Conservation (phyloP, 2,113 vertebrate genomes). For the Bubo blakistoni region DNA sequence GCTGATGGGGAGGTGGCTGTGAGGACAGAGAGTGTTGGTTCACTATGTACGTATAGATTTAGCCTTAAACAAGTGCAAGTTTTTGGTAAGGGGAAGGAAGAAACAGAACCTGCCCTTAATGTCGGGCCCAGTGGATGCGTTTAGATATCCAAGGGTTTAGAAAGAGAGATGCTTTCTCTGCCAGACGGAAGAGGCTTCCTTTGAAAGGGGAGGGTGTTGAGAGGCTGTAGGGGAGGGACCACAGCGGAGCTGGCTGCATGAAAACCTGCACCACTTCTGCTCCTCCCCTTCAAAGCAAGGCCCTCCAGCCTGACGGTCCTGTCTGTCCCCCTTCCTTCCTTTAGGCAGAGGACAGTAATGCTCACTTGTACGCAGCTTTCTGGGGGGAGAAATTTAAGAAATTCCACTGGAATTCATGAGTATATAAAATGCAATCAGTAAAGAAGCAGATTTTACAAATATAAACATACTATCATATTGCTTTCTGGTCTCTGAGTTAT, state of each 20-base stretch:
- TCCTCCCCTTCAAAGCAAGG: not conserved
- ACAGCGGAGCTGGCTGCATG: not conserved
- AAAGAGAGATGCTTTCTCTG: not conserved
- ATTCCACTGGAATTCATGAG: not conserved
- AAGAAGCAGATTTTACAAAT: not conserved
- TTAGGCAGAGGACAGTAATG: not conserved
- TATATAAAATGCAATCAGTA: not conserved
- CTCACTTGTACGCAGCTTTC: not conserved
- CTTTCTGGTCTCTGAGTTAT: not conserved
- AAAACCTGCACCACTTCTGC: not conserved
- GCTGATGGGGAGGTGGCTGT: not conserved
- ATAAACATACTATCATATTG: not conserved
- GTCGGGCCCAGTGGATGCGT: not conserved
- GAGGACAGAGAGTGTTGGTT: not conserved
- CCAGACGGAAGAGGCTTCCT: not conserved
- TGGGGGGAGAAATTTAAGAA: not conserved
- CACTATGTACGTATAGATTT: rapidly evolving
- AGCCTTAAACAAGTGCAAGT: not conserved
- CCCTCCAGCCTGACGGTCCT: not conserved
- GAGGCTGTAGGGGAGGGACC: not conserved
- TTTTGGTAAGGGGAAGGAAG: not conserved
- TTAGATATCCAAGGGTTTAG: not conserved
- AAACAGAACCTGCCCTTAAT: not conserved
- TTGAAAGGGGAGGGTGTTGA: not conserved
- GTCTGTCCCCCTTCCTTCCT: not conserved